These are phyloP conservation scores for Simalia tracyae DNA, from an alignment of 2,797 vertebrate species.

Conservation along the genomic window DNA sequence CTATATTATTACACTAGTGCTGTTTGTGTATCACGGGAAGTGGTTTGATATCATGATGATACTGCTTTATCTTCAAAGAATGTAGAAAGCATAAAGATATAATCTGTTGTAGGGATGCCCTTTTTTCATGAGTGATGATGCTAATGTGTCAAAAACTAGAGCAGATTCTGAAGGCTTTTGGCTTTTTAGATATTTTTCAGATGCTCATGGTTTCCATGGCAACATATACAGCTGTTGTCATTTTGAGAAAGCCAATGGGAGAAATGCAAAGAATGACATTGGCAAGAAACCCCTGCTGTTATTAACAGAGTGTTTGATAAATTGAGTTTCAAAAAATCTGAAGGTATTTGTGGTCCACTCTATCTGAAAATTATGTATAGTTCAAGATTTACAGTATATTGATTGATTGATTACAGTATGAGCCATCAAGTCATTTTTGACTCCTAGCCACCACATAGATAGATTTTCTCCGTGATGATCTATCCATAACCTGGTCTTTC, in stretches of 20 bases:
- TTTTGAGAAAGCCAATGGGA: constrained; percentile 24
- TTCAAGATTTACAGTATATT: background rate
- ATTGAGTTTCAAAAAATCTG: background rate
- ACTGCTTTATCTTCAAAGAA: background rate
- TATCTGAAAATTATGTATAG: background rate
- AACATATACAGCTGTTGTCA: constrained; percentile 20
- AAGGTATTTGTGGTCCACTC: background rate
- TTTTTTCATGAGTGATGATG: constrained; percentile 7
- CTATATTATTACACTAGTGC: background rate
- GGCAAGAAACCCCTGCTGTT: background rate
- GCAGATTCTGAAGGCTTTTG: constrained; percentile 6
- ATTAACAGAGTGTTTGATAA: background rate
- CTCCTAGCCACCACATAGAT: background rate
- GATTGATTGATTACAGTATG: background rate
- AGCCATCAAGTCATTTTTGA: background rate
- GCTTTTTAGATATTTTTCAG: constrained; percentile 37
- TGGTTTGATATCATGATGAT: background rate
- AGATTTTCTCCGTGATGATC: background rate
- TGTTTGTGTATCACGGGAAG: background rate
- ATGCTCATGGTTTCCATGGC: constrained; percentile 39
- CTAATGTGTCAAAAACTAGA: constrained; percentile 13
- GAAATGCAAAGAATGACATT: constrained; percentile 4
- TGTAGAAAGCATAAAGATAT: background rate
- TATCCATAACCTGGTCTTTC: background rate
- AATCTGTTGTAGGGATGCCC: background rate